A percentile compares a stretch with the other conserved stretches of the same genome.
These are phyloP conservation scores for Apis laboriosa DNA, from an alignment of 1,140 invertebrate species.

Conservation along the genomic window DNA sequence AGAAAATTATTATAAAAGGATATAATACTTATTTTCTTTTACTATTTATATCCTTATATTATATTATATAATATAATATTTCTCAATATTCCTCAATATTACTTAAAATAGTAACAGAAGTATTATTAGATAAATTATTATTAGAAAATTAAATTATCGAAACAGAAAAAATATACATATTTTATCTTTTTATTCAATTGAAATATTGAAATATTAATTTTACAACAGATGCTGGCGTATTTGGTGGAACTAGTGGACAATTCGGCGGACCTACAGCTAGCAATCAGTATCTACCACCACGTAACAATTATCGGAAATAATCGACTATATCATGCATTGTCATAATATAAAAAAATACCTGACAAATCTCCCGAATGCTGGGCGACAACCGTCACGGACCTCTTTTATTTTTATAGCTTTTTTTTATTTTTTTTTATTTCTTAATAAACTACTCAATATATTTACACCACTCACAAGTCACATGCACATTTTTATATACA, in stretches of 20 bases:
- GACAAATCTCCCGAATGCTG: slow-evolving; percentile 28
- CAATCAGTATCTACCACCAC: slow-evolving; percentile 78
- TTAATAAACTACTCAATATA: slow-evolving; percentile 37
- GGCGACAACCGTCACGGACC: slow-evolving; percentile 58
- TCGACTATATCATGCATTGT: slow-evolving; percentile 23
- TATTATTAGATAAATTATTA: too few relatives aligned
- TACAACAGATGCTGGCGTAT: slow-evolving; percentile 68
- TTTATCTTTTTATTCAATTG: too few relatives aligned
- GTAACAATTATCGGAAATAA: slow-evolving; percentile 74
- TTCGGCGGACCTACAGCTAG: slow-evolving; percentile 58
- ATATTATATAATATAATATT: too few relatives aligned
- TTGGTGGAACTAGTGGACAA: slow-evolving; percentile 22
- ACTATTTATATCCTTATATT: too few relatives aligned
- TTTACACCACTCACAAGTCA: slow-evolving; percentile 41
- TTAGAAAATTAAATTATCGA: too few relatives aligned
- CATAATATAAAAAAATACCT: slow-evolving; percentile 47
- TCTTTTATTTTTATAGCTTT: slow-evolving; percentile 51
- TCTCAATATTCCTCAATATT: too few relatives aligned
- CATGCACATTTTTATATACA: slow-evolving; percentile 44
- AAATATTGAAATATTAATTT: slow-evolving; percentile 22
- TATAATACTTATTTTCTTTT: too few relatives aligned
- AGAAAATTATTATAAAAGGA: too few relatives aligned
- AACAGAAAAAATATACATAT: too few relatives aligned
- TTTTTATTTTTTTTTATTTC: slow-evolving; percentile 6
- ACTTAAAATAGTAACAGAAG: too few relatives aligned